phyloP scores from a whole-genome alignment of 2,888 invertebrate genomes.

The Drosophila cracens region DNA sequence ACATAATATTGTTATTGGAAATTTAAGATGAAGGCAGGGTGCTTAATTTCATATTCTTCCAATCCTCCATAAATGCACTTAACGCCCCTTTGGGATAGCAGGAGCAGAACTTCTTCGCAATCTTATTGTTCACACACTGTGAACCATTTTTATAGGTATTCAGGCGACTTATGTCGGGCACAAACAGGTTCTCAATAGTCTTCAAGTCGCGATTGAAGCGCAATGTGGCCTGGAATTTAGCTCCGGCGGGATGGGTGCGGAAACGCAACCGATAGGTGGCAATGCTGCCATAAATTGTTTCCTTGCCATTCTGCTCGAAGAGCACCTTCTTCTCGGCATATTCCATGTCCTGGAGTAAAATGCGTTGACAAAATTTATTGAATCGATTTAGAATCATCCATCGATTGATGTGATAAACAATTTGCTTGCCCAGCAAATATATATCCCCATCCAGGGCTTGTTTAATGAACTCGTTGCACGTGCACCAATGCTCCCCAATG shows the following conservation, averaged over 20 bases:
- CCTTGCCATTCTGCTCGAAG: conserved; percentile 10
- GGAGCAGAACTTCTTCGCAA: conserved; percentile 58
- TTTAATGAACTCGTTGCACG: conserved; percentile 86
- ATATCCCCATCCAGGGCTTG: conserved; percentile 76
- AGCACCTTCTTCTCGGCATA: conserved; percentile 31
- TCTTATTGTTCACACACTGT: conserved; percentile 82
- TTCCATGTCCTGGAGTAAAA: conserved; percentile 40
- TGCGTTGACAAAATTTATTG: conserved; percentile 40
- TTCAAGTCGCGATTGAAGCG: conserved; percentile 83
- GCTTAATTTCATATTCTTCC: conserved; percentile 10
- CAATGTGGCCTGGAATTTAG: conserved; percentile 89
- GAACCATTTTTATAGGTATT: conserved; percentile 85
- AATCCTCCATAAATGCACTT: neutral
- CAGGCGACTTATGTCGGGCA: conserved; percentile 86
- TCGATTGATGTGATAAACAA: conserved; percentile 59
- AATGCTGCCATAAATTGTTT: conserved; percentile 27
- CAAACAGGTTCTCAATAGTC: conserved; percentile 83
- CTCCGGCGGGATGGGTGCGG: conserved; percentile 87
- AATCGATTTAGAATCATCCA: conserved; percentile 33
- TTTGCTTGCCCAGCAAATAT: conserved; percentile 75
- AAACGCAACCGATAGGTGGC: conserved; percentile 85
- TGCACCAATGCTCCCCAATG: conserved; percentile 90
- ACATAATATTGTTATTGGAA: neutral
- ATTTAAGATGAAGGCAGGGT: neutral
- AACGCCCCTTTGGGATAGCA: conserved; percentile 36